Conservation (phyloP, 2,888 invertebrate genomes). For the Brachyopa scutellaris region DNA sequence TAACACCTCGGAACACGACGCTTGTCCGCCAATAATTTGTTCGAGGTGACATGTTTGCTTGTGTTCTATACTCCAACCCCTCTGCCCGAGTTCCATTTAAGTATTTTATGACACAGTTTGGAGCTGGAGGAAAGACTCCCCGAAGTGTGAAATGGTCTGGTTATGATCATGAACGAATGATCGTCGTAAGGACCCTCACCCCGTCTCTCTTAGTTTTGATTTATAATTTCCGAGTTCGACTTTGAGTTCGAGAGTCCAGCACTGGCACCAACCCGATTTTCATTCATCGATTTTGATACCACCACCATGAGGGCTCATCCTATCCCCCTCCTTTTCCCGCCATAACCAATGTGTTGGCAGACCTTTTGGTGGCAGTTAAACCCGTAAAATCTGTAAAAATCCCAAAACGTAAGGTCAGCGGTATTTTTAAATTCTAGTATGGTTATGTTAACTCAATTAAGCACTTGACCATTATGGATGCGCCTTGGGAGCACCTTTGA, state of each 20-base stretch:
- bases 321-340: constrained; percentile 1
- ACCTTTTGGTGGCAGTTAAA: constrained; percentile 56
- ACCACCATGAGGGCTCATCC: no score
- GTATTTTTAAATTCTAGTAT: constrained; percentile 34
- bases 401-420: no score
- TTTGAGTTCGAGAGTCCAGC: no score
- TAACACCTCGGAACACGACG: constrained; percentile 65
- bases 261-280: constrained; percentile 57
- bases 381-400: constrained; percentile 2
- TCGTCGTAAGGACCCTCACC: constrained; percentile 59
- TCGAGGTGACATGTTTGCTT: constrained; percentile 61
- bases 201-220: constrained; percentile 54
- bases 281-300: constrained; percentile 59
- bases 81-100: not conserved
- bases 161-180: constrained; percentile 62
- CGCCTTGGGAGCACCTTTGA: constrained; percentile 54
- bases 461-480: constrained; percentile 56
- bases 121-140: constrained; percentile 55
- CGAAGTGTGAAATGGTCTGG: constrained; percentile 70
- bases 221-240: constrained; percentile 68
- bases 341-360: constrained; percentile 21
- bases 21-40: constrained; percentile 69
- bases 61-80: not conserved
- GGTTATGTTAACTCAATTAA: constrained; percentile 67
- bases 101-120: constrained; percentile 55